A percentile compares a stretch with the other conserved stretches of the same genome.
Conservation (phyloP, 2,113 vertebrate genomes). For the Pygoscelis antarcticus region DNA sequence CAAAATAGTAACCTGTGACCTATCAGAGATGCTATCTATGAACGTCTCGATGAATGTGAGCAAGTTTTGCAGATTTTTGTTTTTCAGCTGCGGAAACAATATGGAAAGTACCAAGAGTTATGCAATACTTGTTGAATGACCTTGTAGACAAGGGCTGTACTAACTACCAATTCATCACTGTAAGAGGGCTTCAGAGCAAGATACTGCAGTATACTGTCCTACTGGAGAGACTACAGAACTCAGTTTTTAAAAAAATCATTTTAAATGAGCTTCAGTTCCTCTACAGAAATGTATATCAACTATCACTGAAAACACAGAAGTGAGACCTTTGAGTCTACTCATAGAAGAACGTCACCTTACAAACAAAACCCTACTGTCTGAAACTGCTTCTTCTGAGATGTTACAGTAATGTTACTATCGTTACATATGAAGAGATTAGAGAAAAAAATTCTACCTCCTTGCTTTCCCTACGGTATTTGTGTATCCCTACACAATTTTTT, state of each 20-base stretch:
- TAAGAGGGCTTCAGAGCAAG: neutral
- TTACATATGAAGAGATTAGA: neutral
- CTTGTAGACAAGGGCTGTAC: neutral
- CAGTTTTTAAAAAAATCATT: neutral
- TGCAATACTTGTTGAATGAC: neutral
- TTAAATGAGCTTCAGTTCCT: neutral
- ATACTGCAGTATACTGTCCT: neutral
- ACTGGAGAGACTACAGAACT: neutral
- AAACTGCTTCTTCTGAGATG: neutral
- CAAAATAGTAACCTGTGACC: neutral
- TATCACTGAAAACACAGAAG: neutral
- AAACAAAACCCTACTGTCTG: neutral
- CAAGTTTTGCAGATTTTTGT: neutral
- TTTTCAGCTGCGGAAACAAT: neutral
- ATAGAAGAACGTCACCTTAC: neutral
- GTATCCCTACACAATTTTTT: neutral
- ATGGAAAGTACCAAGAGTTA: neutral
- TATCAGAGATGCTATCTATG: neutral
- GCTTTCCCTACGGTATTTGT: neutral
- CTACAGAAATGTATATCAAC: neutral
- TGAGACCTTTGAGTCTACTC: neutral
- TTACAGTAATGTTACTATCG: neutral
- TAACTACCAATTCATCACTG: neutral
- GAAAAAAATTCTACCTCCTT: neutral
- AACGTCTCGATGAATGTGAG: rapidly evolving